These are phyloP conservation scores for Heliconius ismenius DNA, from an alignment of 2,888 invertebrate species.

Conservation along the genomic window DNA sequence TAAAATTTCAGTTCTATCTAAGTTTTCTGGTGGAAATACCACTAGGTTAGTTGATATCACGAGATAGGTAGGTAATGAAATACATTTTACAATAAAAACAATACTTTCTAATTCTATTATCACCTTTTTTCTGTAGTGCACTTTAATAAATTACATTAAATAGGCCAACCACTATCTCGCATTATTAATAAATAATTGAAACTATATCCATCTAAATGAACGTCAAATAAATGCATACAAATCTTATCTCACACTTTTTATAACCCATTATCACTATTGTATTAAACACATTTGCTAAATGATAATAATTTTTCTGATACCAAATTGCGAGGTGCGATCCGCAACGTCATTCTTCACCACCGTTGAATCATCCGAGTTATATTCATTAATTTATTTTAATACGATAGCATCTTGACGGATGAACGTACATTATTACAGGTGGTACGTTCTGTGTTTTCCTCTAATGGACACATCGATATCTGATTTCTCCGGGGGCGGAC, in stretches of 20 bases:
- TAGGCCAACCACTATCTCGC: conserved; percentile 25
- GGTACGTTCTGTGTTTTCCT: conserved; percentile 71
- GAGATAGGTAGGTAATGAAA: not conserved
- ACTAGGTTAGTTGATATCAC: not conserved
- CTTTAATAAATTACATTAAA: conserved; percentile 31
- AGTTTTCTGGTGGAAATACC: no score
- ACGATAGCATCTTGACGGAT: conserved; percentile 77
- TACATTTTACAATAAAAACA: no score
- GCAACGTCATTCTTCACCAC: conserved; percentile 63
- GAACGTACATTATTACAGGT: conserved; percentile 72
- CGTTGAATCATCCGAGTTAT: conserved; percentile 66
- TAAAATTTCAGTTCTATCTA: no score
- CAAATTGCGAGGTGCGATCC: conserved; percentile 64
- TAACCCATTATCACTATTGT: conserved; percentile 51
- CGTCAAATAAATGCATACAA: conserved; percentile 11
- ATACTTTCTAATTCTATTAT: no score
- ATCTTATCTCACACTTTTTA: conserved; percentile 34
- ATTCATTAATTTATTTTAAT: conserved; percentile 74
- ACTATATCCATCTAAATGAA: conserved; percentile 6
- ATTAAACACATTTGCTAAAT: conserved; percentile 42
- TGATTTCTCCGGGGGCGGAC: conserved; percentile 53
- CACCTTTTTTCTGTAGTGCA: not conserved
- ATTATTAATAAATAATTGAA: not conserved
- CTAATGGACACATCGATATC: conserved; percentile 70
- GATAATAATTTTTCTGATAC: conserved; percentile 52